Conservation (phyloP, 1,140 invertebrate species). For the Calephelis virginiensis region DNA sequence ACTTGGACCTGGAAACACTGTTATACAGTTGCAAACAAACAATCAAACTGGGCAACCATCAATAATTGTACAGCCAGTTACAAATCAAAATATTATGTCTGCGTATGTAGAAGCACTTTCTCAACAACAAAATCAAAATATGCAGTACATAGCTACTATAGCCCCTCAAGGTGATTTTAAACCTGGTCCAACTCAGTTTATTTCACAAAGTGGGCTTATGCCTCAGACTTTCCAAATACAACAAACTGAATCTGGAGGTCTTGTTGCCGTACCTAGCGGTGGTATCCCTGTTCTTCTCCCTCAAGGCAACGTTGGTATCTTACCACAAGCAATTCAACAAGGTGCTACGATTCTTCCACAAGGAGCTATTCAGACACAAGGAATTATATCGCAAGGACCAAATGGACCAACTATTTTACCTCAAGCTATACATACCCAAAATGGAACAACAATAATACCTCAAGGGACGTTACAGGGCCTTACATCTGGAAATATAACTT, state of each 20-base stretch:
- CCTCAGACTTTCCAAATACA: constrained; percentile 82
- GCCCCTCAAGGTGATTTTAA: constrained; percentile 80
- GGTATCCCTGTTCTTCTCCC: constrained; percentile 80
- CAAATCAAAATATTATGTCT: constrained; percentile 83
- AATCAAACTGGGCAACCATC: constrained; percentile 78
- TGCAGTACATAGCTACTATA: constrained; percentile 86
- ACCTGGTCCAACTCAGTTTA: constrained; percentile 78
- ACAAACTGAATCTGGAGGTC: constrained; percentile 80
- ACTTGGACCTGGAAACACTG: constrained; percentile 63
- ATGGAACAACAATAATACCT: constrained; percentile 72
- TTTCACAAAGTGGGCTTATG: constrained; percentile 79
- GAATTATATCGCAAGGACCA: constrained; percentile 75
- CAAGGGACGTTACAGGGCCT: constrained; percentile 74
- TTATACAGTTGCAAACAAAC: constrained; percentile 74
- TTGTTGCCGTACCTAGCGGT: constrained; percentile 80
- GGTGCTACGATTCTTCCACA: constrained; percentile 70
- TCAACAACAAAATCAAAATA: constrained; percentile 82
- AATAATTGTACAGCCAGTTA: constrained; percentile 83
- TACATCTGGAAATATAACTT: constrained; percentile 62
- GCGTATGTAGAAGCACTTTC: constrained; percentile 85
- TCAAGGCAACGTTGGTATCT: constrained; percentile 73
- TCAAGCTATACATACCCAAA: constrained; percentile 75
- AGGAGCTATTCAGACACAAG: constrained; percentile 76
- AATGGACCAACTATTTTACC: constrained; percentile 74
- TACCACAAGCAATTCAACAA: constrained; percentile 73